Conservation (phyloP, 2,888 invertebrate species). For the Hymenopus coronatus region DNA sequence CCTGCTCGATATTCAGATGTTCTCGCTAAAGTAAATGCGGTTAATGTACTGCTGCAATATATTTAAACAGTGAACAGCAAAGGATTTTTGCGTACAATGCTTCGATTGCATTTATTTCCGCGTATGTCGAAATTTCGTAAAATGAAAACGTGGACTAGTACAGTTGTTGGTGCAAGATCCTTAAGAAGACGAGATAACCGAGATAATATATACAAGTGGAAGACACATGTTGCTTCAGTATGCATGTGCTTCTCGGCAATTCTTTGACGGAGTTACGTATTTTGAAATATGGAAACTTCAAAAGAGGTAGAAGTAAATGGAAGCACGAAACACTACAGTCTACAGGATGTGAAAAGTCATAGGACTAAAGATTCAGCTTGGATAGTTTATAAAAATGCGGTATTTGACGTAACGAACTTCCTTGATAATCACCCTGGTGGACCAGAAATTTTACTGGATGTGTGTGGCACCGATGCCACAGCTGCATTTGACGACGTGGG, state of each 20-base stretch:
- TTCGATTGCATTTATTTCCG: background rate
- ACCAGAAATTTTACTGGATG: background rate
- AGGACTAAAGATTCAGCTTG: conserved; percentile 9
- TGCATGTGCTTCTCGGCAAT: background rate
- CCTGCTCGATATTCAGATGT: background rate
- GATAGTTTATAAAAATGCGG: conserved; percentile 7
- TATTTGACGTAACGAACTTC: conserved; percentile 9
- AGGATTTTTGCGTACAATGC: background rate
- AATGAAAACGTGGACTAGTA: background rate
- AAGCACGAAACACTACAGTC: background rate
- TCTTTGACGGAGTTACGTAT: background rate
- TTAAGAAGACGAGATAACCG: background rate
- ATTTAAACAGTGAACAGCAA: background rate
- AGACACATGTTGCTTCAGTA: background rate
- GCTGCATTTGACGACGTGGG: conserved; percentile 9
- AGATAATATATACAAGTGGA: background rate
- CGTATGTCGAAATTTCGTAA: background rate
- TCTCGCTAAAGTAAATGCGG: background rate
- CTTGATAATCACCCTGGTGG: conserved; percentile 17
- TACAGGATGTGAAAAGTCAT: conserved; percentile 1
- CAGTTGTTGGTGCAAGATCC: background rate
- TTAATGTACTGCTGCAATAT: background rate
- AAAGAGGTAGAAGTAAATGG: background rate
- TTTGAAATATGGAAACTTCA: background rate
- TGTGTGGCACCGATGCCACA: background rate